Percentiles rank a stretch among this genome's conserved stretches.
Conservation (phyloP, 2,113 vertebrate species). For the Cephalopterus ornatus region DNA sequence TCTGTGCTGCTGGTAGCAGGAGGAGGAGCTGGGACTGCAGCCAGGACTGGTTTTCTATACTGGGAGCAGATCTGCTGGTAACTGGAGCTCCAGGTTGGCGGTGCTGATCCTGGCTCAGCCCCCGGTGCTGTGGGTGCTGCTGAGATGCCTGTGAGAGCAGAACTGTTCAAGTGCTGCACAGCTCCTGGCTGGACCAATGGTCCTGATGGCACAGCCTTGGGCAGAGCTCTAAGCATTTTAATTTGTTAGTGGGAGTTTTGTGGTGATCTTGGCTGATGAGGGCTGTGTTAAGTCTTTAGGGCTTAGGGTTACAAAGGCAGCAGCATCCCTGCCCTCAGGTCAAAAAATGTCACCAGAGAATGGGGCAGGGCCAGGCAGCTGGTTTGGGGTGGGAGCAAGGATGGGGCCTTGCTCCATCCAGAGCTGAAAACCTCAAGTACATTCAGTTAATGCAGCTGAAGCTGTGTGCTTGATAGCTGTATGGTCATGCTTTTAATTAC, state of each 20-base stretch:
- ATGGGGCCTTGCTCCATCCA: background rate
- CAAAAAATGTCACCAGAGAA: background rate
- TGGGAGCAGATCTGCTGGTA: background rate
- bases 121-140: background rate
- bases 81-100: background rate
- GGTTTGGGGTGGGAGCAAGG: background rate
- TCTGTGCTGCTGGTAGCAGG: background rate
- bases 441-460: background rate
- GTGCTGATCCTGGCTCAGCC: background rate
- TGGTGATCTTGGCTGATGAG: background rate
- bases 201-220: rapidly evolving
- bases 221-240: background rate
- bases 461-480: conserved; percentile 4
- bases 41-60: background rate
- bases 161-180: background rate
- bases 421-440: background rate
- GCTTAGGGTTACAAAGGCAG: background rate
- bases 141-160: background rate
- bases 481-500: conserved; percentile 77
- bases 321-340: rapidly evolving
- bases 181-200: rapidly evolving
- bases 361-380: rapidly evolving
- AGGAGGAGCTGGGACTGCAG: background rate
- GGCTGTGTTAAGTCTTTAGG: background rate
- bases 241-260: background rate